These are phyloP conservation scores for Apostichopus californicus DNA, from an alignment of 35 echinoderm and acorn worm species.

Conservation along the genomic window DNA sequence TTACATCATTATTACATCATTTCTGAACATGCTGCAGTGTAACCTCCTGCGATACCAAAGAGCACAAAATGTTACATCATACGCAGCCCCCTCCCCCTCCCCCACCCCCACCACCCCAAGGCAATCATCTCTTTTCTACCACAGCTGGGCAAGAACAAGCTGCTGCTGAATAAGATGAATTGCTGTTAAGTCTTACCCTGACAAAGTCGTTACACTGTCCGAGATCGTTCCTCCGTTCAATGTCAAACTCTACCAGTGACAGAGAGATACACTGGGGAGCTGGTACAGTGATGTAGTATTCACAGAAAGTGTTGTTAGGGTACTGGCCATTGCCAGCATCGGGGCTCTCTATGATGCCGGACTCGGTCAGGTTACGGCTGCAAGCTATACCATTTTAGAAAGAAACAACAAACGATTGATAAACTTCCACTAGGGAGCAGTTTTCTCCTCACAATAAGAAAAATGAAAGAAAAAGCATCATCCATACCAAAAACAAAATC, in stretches of 20 bases:
- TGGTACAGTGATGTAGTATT: not conserved
- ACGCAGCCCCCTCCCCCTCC: too few species aligned
- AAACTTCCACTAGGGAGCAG: not conserved
- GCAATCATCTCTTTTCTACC: too few species aligned
- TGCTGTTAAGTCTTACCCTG: not conserved
- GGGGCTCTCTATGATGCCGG: constrained; percentile 28
- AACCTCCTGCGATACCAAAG: too few species aligned
- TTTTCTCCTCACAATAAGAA: too few species aligned
- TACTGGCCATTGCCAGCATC: not conserved
- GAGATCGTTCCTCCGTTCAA: not conserved
- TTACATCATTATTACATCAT: too few species aligned
- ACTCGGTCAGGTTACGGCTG: not conserved
- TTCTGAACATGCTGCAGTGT: too few species aligned
- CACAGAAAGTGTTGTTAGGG: constrained; percentile 27
- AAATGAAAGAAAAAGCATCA: too few species aligned
- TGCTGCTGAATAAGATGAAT: too few species aligned
- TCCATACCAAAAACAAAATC: too few species aligned
- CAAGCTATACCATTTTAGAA: not conserved
- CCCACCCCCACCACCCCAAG: too few species aligned
- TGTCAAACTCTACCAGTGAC: constrained; percentile 26
- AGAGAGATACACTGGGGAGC: not conserved
- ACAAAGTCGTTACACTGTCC: constrained; percentile 23
- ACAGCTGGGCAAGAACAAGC: too few species aligned
- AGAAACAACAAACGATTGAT: not conserved
- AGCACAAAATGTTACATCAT: too few species aligned